Conservation (phyloP, 2,113 vertebrate species). For the Oncorhynchus kisutch region DNA sequence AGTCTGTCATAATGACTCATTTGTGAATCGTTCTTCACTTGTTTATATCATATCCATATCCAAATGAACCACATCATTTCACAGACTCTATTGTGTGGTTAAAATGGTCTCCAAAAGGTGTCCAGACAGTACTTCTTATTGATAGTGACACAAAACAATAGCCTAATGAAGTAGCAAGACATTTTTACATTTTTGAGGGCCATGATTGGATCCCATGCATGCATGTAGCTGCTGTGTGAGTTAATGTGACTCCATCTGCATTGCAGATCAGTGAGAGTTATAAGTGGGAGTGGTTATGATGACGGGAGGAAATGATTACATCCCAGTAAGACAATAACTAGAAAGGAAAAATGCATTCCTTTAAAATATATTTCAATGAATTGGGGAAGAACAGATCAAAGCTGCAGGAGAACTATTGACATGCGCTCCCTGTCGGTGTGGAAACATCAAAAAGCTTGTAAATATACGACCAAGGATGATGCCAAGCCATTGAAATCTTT, state of each 20-base stretch:
- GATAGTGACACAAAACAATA: no score
- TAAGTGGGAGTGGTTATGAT: conserved; percentile 47
- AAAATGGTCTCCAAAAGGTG: no score
- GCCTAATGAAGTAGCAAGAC: no score
- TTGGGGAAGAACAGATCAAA: conserved; percentile 57
- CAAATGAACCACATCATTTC: no score
- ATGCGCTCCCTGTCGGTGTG: conserved; percentile 6
- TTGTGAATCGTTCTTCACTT: no score
- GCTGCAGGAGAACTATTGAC: conserved; percentile 35
- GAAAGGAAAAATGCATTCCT: conserved; percentile 34
- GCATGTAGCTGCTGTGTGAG: not conserved
- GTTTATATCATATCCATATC: no score
- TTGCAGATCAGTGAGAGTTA: conserved; percentile 49
- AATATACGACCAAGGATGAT: conserved; percentile 29
- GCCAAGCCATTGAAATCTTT: conserved; percentile 22
- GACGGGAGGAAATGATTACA: conserved; percentile 57
- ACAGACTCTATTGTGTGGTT: no score
- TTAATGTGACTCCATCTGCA: conserved; percentile 16
- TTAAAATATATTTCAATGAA: conserved; percentile 52
- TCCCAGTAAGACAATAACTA: conserved; percentile 42
- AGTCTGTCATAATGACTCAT: no score
- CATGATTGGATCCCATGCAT: no score
- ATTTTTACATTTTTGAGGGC: no score
- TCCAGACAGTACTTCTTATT: no score
- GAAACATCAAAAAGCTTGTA: conserved; percentile 47